Conservation (phyloP, 2,888 invertebrate species). For the Hesperia comma region DNA sequence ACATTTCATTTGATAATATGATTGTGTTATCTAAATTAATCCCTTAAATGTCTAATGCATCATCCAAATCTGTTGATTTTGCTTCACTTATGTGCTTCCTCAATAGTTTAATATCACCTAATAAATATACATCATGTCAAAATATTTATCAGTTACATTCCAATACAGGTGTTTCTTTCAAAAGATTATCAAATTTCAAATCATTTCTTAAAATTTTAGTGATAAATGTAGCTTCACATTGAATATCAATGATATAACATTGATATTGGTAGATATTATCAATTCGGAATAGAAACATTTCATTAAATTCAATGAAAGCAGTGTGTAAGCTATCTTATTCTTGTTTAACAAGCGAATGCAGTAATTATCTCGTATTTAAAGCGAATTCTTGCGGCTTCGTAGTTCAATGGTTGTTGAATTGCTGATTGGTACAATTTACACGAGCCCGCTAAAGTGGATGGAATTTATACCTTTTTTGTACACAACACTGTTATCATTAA, state of each 20-base stretch:
- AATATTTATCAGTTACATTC: too few relatives aligned
- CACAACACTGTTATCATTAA: constrained; percentile 3
- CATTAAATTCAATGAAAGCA: neutral
- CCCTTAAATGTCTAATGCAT: too few relatives aligned
- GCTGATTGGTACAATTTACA: constrained; percentile 23
- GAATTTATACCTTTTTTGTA: constrained; percentile 16
- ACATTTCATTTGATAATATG: constrained; percentile 18
- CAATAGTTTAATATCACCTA: too few relatives aligned
- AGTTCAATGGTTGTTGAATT: constrained; percentile 29
- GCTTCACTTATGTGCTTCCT: too few relatives aligned
- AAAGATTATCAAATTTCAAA: neutral
- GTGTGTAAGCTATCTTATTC: constrained; percentile 8
- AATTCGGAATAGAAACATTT: neutral
- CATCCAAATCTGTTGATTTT: too few relatives aligned
- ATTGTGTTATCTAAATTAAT: neutral
- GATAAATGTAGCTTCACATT: neutral
- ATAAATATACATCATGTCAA: too few relatives aligned
- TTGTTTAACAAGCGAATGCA: constrained; percentile 16
- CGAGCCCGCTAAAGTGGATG: constrained; percentile 18
- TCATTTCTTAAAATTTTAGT: neutral
- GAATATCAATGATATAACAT: neutral
- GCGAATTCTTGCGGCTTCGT: constrained; percentile 8
- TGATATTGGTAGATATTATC: neutral
- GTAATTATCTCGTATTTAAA: constrained; percentile 24
- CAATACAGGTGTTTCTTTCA: neutral